Evolutionary conservation across 2,113 vertebrate genomes (phyloP).

Genomic region (Cyprinus carpio): DNA sequence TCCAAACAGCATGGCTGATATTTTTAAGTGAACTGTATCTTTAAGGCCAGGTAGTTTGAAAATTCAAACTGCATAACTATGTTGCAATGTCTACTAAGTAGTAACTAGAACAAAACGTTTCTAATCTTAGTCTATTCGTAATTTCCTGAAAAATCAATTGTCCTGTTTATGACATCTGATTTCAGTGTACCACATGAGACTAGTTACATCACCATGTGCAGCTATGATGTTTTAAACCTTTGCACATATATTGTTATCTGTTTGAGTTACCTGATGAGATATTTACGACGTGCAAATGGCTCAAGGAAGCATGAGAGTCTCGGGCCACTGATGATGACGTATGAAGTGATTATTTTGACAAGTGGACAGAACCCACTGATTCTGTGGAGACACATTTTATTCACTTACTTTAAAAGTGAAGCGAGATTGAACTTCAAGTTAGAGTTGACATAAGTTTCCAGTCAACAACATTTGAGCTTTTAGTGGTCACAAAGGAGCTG

Average conservation of each 20-base stretch:
- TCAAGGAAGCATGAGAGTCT: constrained; percentile 53
- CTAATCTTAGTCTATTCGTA: not conserved
- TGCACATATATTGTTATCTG: not conserved
- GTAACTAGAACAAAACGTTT: not conserved
- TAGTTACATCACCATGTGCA: not conserved
- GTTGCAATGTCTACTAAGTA: not conserved
- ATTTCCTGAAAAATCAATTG: constrained; percentile 11
- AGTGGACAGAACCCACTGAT: constrained; percentile 30
- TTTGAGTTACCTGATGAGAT: constrained; percentile 42
- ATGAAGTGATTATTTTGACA: constrained; percentile 46
- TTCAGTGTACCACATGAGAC: not conserved
- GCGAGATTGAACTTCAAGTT: constrained; percentile 38
- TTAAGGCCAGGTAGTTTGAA: not conserved
- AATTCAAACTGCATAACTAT: not conserved
- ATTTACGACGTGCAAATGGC: constrained; percentile 44
- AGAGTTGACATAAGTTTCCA: constrained; percentile 51
- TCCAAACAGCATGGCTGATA: too few relatives aligned
- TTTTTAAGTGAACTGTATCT: not conserved
- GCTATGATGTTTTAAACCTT: not conserved
- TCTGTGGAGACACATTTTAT: constrained; percentile 36
- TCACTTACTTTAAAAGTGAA: constrained; percentile 33
- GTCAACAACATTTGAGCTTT: constrained; percentile 53
- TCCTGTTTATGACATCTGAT: not conserved
- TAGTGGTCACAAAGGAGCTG: constrained; percentile 52
- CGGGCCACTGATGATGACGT: constrained; percentile 51